Base-by-base conservation (phyloP, 2,888 invertebrate genomes). In the Sminthurinus aureus region DNA sequence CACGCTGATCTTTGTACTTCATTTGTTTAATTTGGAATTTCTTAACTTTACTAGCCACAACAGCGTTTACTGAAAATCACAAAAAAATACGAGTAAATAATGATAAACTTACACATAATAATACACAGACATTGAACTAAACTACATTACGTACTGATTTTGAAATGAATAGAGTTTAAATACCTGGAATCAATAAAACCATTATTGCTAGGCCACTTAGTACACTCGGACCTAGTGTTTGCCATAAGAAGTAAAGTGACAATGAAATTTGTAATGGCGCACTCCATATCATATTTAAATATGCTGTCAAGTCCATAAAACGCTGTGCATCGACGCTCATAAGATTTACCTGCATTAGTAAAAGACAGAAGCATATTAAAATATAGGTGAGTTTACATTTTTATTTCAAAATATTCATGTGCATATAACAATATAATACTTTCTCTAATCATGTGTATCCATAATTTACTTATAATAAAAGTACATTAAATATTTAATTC, bases 271-370 rank as follows among this genome's bases (percentile, higher is more conserved):
- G 97, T 51, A 97, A 91, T 0, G 97, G 97, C 0, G 96, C 95
- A 0, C 96, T 96, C 86, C 86, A 87, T 0, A 85, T 2, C 89
- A 91, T 89, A 88, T 92, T 91, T 38, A 92, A 85, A 87, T 91
- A 91, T 13, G 90, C 89, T 38, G 90, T 90, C 52, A 92, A 88
- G 85, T 91, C 91, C 85, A 96, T 93, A 90, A 96, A 96, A 89
- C 94, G 93, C 90, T 97, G 96, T 0, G 96, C 96, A 90, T 97
- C 97, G 0, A 97, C 96, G 1, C 96, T 94, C 96, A 97, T 97
- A 86, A 97, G 91, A 90, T 97, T 97, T 38, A 38, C 38, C 38
- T 38, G 38, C 38, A 38, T 38, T 1, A 38, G 38, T 38, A 38
- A 38, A 38, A 38, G 38, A 38, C 6, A 38, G 38, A 38, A 38